phyloP scores from a whole-genome alignment of 1,140 invertebrate species.

The Hyphantria cunea region DNA sequence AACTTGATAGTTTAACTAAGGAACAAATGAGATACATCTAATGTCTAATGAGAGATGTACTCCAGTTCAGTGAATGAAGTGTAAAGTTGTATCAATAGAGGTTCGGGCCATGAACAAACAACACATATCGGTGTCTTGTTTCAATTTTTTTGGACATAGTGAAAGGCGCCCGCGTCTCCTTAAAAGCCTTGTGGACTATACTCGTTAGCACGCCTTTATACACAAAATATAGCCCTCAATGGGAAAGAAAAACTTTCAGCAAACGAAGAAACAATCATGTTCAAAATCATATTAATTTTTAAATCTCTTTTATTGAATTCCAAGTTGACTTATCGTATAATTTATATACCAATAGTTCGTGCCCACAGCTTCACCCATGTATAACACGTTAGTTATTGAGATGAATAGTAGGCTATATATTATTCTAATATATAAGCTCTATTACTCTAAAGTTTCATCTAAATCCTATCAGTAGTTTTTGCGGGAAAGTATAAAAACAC shows the following conservation, averaged over 20 bases:
- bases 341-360: too few relatives aligned
- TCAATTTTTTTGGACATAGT: conserved; percentile 63
- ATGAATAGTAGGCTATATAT: too few relatives aligned
- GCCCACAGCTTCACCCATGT: too few relatives aligned
- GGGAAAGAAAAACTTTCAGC: conserved; percentile 40
- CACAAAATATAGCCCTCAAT: conserved; percentile 43
- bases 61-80: conserved; percentile 63
- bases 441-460: too few relatives aligned
- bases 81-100: conserved; percentile 64
- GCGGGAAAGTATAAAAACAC: too few relatives aligned
- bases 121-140: conserved; percentile 65
- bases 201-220: conserved; percentile 59
- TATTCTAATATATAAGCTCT: too few relatives aligned
- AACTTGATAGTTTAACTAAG: too few relatives aligned
- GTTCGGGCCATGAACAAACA: conserved; percentile 53
- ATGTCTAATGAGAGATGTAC: conserved; percentile 35
- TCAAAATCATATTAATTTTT: not conserved
- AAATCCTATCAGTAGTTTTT: too few relatives aligned
- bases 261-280: conserved; percentile 13
- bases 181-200: conserved; percentile 68
- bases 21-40: not conserved
- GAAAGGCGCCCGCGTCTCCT: conserved; percentile 66
- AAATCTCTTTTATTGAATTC: too few relatives aligned
- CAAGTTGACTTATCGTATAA: too few relatives aligned
- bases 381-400: too few relatives aligned